These are phyloP conservation scores for Anolis sagrei DNA, from an alignment of 2,113 vertebrate species.

Conservation along the genomic window DNA sequence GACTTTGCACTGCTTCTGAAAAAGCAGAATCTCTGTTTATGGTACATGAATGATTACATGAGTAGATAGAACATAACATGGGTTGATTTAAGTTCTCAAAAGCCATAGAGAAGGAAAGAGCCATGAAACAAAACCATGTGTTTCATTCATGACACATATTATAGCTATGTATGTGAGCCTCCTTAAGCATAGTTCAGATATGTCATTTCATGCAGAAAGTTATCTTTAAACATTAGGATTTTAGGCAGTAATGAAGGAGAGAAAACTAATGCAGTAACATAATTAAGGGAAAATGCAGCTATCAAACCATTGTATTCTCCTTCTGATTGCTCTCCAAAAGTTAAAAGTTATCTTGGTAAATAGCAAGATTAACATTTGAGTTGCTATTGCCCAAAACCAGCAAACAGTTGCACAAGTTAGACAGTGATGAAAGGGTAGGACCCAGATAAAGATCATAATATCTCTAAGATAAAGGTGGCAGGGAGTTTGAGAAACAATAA, in stretches of 20 bases:
- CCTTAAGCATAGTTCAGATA: background rate
- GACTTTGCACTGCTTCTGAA: background rate
- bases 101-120: background rate
- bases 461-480: background rate
- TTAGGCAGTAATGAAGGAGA: background rate
- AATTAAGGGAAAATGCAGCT: background rate
- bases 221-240: slow-evolving; percentile 21
- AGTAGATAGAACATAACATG: background rate
- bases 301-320: slow-evolving; percentile 6
- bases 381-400: background rate
- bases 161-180: background rate
- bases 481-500: background rate
- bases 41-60: background rate
- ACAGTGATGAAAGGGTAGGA: background rate
- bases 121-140: background rate
- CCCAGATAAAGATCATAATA: background rate
- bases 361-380: background rate
- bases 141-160: background rate
- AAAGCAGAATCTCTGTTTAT: background rate
- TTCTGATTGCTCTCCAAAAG: background rate
- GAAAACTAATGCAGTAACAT: background rate
- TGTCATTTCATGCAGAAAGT: background rate
- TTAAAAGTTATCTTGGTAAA: background rate
- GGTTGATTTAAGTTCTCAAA: background rate
- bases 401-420: background rate